Percentiles rank a stretch among this genome's conserved stretches.
Conservation (phyloP, 2,113 vertebrate species). For the Mustela lutreola region DNA sequence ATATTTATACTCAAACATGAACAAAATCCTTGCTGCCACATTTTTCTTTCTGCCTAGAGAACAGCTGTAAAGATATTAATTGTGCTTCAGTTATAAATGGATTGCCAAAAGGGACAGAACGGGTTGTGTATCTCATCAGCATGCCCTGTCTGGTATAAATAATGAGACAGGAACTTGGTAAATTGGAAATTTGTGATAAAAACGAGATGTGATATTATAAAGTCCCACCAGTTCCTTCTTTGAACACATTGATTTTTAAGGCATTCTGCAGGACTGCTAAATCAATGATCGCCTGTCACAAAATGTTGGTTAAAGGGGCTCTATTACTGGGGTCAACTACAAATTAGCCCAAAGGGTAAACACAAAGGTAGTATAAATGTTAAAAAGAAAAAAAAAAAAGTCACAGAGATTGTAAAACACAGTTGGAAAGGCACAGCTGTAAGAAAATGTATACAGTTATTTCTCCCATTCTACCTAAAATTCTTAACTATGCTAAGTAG, state of each 20-base stretch:
- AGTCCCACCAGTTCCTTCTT: slow-evolving; percentile 76
- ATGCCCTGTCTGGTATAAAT: slow-evolving; percentile 72
- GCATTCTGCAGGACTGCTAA: slow-evolving; percentile 78
- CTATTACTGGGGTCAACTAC: slow-evolving; percentile 84
- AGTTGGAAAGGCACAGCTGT: slow-evolving; percentile 59
- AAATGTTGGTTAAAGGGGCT: slow-evolving; percentile 83
- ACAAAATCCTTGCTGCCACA: slow-evolving; percentile 62
- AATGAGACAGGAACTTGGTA: slow-evolving; percentile 83
- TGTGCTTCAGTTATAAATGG: slow-evolving; percentile 76
- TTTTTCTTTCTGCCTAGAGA: slow-evolving; percentile 75
- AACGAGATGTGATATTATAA: slow-evolving; percentile 82
- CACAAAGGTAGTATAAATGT: slow-evolving; percentile 78
- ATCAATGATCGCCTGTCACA: slow-evolving; percentile 87
- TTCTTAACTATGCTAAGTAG: background rate
- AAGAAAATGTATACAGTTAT: background rate
- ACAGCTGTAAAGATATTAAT: slow-evolving; percentile 77
- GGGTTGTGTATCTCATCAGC: slow-evolving; percentile 76
- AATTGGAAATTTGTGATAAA: slow-evolving; percentile 85
- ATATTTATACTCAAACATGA: slow-evolving; percentile 63
- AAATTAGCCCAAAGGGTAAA: slow-evolving; percentile 87
- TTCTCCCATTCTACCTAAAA: slow-evolving; percentile 39
- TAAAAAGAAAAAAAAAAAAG: slow-evolving; percentile 17
- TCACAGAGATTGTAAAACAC: slow-evolving; percentile 77
- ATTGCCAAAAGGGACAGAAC: slow-evolving; percentile 79
- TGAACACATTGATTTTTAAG: slow-evolving; percentile 86